A percentile compares a stretch with the other conserved stretches of the same genome.
Evolutionary conservation across 2,888 invertebrate species (phyloP).

Genomic region (Tipula vernalis): DNA sequence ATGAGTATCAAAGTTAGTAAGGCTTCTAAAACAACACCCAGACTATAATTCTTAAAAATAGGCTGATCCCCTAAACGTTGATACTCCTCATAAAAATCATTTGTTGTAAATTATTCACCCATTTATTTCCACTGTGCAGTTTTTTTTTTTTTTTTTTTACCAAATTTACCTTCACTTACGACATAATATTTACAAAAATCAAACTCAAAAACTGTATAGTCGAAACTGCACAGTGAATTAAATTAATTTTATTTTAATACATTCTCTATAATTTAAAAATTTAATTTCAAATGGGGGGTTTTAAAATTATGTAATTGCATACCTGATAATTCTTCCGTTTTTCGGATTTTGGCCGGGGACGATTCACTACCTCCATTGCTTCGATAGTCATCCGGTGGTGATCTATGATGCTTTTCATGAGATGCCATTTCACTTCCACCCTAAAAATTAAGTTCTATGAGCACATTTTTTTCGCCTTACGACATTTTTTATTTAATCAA

Average conservation of each 20-base stretch:
- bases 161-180: neutral
- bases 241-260: neutral
- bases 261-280: neutral
- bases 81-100: too few species aligned
- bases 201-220: neutral
- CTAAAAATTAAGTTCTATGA: conserved; percentile 13
- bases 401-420: conserved; percentile 12
- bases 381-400: conserved; percentile 15
- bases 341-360: conserved; percentile 15
- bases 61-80: too few species aligned
- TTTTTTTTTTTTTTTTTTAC: neutral
- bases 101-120: neutral
- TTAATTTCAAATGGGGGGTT: neutral
- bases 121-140: neutral
- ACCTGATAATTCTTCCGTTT: conserved; percentile 17
- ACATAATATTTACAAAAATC: neutral
- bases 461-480: neutral
- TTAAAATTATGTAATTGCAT: conserved; percentile 8
- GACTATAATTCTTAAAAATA: too few species aligned
- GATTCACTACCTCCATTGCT: conserved; percentile 12
- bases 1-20: too few species aligned
- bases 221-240: neutral
- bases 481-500: neutral
- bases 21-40: too few species aligned
- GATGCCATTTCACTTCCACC: conserved; percentile 14